Evolutionary conservation across 1,140 invertebrate species (phyloP).

Genomic region (Bombus ignitus): DNA sequence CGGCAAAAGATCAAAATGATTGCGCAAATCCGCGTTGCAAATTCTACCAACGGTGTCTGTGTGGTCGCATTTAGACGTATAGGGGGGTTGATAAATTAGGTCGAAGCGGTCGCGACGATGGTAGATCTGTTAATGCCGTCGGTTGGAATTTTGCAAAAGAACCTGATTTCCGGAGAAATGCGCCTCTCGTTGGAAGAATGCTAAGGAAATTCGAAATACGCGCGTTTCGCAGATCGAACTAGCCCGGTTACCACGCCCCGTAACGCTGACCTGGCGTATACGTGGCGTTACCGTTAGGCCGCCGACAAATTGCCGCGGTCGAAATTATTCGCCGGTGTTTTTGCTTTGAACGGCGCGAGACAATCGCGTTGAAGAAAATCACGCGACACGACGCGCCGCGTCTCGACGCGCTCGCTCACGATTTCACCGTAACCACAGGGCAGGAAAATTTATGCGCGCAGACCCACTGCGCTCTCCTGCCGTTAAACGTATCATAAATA

Average conservation of each 20-base stretch:
- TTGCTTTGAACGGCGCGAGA: conserved; percentile 16
- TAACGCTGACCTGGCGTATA: conserved; percentile 21
- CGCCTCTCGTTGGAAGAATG: too few species aligned
- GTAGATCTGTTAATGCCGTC: too few species aligned
- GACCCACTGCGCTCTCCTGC: conserved; percentile 13
- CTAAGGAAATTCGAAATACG: neutral
- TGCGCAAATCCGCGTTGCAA: too few species aligned
- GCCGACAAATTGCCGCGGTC: conserved; percentile 19
- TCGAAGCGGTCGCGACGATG: too few species aligned
- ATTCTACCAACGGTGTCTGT: too few species aligned
- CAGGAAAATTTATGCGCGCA: conserved; percentile 58
- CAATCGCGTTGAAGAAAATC: conserved; percentile 42
- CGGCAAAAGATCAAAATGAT: too few species aligned
- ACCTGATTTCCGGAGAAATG: too few species aligned
- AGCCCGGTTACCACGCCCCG: conserved; percentile 23
- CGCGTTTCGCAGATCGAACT: neutral
- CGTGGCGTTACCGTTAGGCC: conserved; percentile 31
- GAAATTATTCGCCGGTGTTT: conserved; percentile 25
- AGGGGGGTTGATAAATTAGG: too few species aligned
- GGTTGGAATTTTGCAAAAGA: rapidly evolving
- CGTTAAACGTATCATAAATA: conserved; percentile 49
- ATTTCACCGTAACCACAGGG: conserved; percentile 57
- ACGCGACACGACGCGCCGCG: neutral
- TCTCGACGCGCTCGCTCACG: neutral
- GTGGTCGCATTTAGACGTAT: too few species aligned